A percentile compares a stretch with the other conserved stretches of the same genome.
phyloP scores from a whole-genome alignment of 2,113 vertebrate species.

The Raja brachyura region DNA sequence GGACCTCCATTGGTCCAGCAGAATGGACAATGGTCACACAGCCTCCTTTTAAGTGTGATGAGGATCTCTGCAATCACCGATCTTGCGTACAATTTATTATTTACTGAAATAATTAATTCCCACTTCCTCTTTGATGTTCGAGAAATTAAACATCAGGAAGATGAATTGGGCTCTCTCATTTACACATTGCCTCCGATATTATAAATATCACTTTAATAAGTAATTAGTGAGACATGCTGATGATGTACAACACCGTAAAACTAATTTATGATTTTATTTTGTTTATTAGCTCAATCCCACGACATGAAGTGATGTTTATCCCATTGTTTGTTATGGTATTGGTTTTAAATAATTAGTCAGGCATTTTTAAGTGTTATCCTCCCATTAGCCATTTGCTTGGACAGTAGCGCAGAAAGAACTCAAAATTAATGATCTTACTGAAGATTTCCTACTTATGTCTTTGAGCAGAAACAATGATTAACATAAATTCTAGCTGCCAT shows the following conservation, averaged over 20 bases:
- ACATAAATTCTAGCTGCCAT: conserved; percentile 10
- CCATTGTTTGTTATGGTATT: not conserved
- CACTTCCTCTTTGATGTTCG: no score
- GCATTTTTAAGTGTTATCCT: conserved; percentile 3
- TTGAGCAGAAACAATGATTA: conserved; percentile 1
- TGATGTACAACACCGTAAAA: not conserved
- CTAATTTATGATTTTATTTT: not conserved
- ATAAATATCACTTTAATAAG: not conserved
- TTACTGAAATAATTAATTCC: no score
- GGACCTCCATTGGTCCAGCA: no score
- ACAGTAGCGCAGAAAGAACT: not conserved
- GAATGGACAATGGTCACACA: no score
- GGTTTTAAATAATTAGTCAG: conserved; percentile 14
- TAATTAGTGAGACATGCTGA: not conserved
- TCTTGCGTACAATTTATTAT: no score
- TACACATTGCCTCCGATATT: not conserved
- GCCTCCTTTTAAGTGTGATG: no score
- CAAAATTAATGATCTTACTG: not conserved
- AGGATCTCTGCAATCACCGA: no score
- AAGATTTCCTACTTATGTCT: not conserved
- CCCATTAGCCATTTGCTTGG: not conserved
- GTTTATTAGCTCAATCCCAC: not conserved
- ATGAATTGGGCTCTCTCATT: no score
- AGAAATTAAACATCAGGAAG: no score
- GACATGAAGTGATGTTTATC: not conserved